These are phyloP conservation scores for Trematocara unimaculatum DNA, from an alignment of 2,113 vertebrate species.

Conservation along the genomic window DNA sequence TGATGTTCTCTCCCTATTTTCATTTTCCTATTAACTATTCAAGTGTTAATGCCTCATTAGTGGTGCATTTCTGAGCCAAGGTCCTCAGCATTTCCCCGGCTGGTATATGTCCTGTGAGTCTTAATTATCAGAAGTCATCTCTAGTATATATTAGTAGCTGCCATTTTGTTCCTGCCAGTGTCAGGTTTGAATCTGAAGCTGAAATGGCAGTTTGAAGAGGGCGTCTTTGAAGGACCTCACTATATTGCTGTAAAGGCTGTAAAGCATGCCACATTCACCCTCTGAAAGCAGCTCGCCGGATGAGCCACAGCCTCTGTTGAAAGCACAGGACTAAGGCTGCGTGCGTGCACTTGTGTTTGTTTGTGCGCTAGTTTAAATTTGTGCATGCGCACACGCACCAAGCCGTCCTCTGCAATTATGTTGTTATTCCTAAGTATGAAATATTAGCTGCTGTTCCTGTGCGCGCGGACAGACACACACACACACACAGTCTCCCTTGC, in stretches of 20 bases:
- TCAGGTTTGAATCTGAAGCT: slow-evolving; percentile 7
- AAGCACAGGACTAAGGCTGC: not conserved
- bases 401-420: slow-evolving; percentile 37
- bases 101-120: slow-evolving; percentile 6
- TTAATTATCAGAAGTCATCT: slow-evolving; percentile 33
- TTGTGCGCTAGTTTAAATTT: not conserved
- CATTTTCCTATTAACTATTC: not conserved
- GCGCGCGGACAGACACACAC: not conserved
- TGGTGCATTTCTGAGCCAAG: not conserved
- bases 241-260: slow-evolving; percentile 7
- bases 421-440: slow-evolving; percentile 53
- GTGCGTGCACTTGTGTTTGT: not conserved
- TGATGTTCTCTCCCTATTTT: not conserved
- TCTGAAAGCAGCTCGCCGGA: slow-evolving; percentile 1
- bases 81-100: slow-evolving; percentile 3
- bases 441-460: slow-evolving; percentile 23
- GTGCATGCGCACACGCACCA: not conserved
- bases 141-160: slow-evolving; percentile 5
- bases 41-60: slow-evolving; percentile 38
- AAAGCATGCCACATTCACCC: slow-evolving; percentile 24
- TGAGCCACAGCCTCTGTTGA: slow-evolving; percentile 10
- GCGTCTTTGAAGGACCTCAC: slow-evolving; percentile 26
- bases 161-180: slow-evolving; percentile 27
- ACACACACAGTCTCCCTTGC: not conserved
- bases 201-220: not conserved